A percentile compares a stretch with the other conserved stretches of the same genome.
These are phyloP conservation scores for Noctuana brunneofusca DNA, from an alignment of 2,888 invertebrate species.

Conservation along the genomic window DNA sequence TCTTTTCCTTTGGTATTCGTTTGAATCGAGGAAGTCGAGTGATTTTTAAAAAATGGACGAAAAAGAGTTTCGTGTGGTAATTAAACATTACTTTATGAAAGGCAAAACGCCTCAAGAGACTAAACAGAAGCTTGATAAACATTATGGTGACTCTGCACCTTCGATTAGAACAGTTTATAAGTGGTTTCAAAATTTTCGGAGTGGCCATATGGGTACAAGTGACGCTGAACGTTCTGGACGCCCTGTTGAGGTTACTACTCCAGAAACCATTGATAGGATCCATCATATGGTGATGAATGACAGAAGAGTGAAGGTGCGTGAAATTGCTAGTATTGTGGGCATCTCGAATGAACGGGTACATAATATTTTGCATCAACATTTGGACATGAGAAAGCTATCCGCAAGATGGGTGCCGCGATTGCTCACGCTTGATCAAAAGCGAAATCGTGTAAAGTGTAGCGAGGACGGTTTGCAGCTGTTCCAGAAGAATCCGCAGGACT, in stretches of 20 bases:
- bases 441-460: neutral
- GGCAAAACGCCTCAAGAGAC: neutral
- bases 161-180: neutral
- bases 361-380: neutral
- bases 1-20: no score
- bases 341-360: slow-evolving; percentile 1
- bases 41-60: neutral
- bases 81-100: neutral
- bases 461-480: neutral
- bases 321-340: neutral
- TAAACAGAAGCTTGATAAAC: neutral
- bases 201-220: neutral
- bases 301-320: slow-evolving; percentile 4
- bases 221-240: neutral
- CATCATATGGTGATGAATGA: neutral
- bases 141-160: neutral
- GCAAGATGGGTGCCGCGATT: slow-evolving; percentile 10
- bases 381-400: neutral
- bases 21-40: no score
- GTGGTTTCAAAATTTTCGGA: neutral
- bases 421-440: slow-evolving; percentile 1
- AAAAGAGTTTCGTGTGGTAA: neutral
- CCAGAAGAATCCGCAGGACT: neutral
- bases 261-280: neutral
- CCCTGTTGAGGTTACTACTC: neutral